Evolutionary conservation across 2,888 invertebrate species (phyloP), one percentile per base, ranked within the genome.

Genomic region (Neuroscelio doddi): DNA sequence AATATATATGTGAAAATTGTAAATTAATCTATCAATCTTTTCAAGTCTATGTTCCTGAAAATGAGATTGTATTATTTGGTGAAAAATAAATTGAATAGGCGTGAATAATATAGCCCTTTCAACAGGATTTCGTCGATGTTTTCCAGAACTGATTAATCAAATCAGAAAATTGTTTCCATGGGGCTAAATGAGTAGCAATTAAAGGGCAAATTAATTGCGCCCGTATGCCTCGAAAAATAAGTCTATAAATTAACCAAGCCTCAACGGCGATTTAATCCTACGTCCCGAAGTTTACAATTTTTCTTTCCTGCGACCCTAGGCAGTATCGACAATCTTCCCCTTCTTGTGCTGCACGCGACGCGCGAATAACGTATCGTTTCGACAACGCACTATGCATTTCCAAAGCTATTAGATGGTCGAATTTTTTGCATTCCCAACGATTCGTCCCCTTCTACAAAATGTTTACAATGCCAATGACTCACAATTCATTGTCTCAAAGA

Each of bases 171-270:
- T 69, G 62, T 58, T 65, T 64, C 63, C 66, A 58, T 49, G 55
- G 68, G 58, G 56, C 69, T 71, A 68, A 69, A 58, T 16, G 12
- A 16, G 61, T 64, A 75, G 73, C 72, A 75, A 77, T 77, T 77
- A 77, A 73, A 75, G 71, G 56, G 68, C 64, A 77, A 72, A 77
- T 76, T 74, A 77, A 77, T 75, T 73, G 76, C 75, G 70, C 64
- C 71, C 70, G 69, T 69, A 71, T 63, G 75, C 71, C 64, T 64
- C 69, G 76, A 75, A 77, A 77, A 77, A 77, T 76, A 77, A 76
- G 77, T 73, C 71, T 74, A 77, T 77, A 77, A 77, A 77, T 77
- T 77, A 77, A 77, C 71, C 68, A 68, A 55, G 64, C 66, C 62
- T 66, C 68, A 65, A 21, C 16, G 14, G 38, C 30, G 47, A 16